phyloP scores from a whole-genome alignment of 2,797 vertebrate genomes.

The Acanthurus tractus region DNA sequence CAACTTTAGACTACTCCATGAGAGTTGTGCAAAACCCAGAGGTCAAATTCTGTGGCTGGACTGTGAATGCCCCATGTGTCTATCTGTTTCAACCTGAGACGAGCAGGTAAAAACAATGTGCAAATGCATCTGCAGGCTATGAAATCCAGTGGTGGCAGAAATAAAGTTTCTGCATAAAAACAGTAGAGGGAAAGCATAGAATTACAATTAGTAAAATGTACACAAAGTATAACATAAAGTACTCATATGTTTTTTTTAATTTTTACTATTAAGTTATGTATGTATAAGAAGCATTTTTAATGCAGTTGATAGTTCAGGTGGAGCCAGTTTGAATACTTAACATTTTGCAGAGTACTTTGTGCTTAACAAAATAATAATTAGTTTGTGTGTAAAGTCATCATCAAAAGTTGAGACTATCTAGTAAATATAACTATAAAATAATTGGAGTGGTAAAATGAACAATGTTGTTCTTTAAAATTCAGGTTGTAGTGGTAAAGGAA shows the following conservation, averaged over 20 bases:
- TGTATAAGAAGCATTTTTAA: background rate
- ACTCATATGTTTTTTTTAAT: background rate
- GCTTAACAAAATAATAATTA: background rate
- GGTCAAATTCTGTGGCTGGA: conserved; percentile 20
- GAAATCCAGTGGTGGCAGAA: background rate
- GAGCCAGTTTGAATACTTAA: background rate
- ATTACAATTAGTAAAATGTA: background rate
- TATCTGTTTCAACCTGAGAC: conserved; percentile 8
- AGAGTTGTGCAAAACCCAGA: background rate
- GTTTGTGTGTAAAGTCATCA: background rate
- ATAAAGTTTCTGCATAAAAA: background rate
- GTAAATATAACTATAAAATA: background rate
- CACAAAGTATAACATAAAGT: background rate
- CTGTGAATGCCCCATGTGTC: background rate
- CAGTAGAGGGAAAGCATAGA: background rate
- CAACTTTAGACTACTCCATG: background rate
- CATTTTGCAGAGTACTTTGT: background rate
- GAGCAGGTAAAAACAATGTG: background rate
- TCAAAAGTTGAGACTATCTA: background rate
- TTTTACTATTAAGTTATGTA: background rate
- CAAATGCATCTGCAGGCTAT: background rate
- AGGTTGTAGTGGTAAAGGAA: background rate
- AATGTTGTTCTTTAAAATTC: background rate
- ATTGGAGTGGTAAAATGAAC: background rate
- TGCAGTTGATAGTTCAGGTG: background rate